phyloP scores from a whole-genome alignment of 2,797 vertebrate genomes.

The Orientallactaga sibirica region DNA sequence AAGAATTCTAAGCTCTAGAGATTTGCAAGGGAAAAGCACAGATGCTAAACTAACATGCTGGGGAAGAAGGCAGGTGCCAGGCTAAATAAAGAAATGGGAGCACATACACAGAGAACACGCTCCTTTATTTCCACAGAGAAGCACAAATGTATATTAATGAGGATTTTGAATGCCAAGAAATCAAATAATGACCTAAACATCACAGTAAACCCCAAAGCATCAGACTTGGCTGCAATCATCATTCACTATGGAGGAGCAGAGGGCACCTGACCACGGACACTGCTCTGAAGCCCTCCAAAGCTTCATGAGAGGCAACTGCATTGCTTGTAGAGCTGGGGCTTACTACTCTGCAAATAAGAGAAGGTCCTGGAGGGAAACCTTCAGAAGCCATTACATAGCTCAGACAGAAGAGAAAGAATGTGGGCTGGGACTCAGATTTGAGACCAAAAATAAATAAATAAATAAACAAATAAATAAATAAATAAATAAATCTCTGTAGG shows the following conservation, averaged over 20 bases:
- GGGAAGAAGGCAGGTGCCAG: conserved; percentile 80
- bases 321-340: background rate
- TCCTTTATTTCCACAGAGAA: conserved; percentile 77
- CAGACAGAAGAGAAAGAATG: background rate
- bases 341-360: conserved; percentile 39
- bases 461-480: too few species aligned
- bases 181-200: conserved; percentile 84
- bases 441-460: background rate
- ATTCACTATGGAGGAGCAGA: conserved; percentile 51
- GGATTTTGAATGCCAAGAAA: conserved; percentile 76
- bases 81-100: conserved; percentile 79
- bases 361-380: background rate
- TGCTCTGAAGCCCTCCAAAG: conserved; percentile 5
- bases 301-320: conserved; percentile 58
- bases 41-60: conserved; percentile 82
- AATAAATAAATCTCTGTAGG: background rate
- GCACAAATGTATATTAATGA: conserved; percentile 81
- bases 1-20: conserved; percentile 76
- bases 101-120: conserved; percentile 67
- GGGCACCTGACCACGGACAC: conserved; percentile 38
- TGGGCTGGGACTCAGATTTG: background rate
- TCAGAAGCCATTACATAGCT: background rate
- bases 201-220: conserved; percentile 78
- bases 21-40: conserved; percentile 80
- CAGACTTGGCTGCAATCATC: conserved; percentile 61